phyloP scores from a whole-genome alignment of 1,140 invertebrate genomes.

The Polypedilum pembai region DNA sequence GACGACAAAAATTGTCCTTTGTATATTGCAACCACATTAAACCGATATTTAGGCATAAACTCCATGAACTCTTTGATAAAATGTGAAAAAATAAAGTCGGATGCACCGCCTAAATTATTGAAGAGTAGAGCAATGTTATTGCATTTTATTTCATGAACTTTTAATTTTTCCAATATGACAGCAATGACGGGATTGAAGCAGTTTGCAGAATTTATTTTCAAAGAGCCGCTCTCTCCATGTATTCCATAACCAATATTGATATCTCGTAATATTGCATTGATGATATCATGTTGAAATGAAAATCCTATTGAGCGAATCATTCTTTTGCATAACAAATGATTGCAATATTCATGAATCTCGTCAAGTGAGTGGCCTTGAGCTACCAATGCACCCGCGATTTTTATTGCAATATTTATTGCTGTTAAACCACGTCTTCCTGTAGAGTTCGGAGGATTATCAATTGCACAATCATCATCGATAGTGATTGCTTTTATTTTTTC shows the following conservation, averaged over 20 bases:
- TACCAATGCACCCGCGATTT: neutral
- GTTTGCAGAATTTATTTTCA: neutral
- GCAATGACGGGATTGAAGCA: neutral
- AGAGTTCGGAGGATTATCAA: constrained; percentile 15
- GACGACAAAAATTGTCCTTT: neutral
- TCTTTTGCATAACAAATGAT: neutral
- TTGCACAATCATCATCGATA: constrained; percentile 2
- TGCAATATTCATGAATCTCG: neutral
- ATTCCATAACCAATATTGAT: constrained; percentile 15
- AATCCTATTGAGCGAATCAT: constrained; percentile 10
- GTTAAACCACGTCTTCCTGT: neutral
- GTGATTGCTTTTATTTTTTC: neutral
- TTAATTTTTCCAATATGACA: neutral
- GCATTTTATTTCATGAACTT: neutral
- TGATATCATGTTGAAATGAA: neutral
- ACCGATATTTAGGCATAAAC: neutral
- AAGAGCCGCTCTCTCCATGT: neutral
- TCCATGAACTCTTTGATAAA: neutral
- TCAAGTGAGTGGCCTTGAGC: neutral
- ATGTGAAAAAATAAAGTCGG: neutral
- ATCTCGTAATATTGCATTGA: neutral
- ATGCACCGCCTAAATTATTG: constrained; percentile 20
- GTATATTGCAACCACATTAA: neutral
- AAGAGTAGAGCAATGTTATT: neutral
- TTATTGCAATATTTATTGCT: neutral